Conservation (phyloP, 2,113 vertebrate species). For the Centropus bengalensis region DNA sequence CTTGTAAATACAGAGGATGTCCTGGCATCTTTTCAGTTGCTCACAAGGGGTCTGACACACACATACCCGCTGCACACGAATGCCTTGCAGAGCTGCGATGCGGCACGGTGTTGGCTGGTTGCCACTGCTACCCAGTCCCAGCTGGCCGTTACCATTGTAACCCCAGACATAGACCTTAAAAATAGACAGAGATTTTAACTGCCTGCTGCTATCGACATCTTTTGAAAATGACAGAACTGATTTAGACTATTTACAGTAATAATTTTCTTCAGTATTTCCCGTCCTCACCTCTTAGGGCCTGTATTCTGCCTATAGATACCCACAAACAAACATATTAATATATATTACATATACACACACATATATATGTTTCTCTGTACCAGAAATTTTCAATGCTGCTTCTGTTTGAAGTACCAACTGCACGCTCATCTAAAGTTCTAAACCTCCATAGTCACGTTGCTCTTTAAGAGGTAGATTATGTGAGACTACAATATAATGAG, state of each 20-base stretch:
- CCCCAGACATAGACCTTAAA: conserved; percentile 95
- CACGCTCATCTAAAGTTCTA: background rate
- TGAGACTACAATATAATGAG: background rate
- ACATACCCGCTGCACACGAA: conserved; percentile 88
- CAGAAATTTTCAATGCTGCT: background rate
- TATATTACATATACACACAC: fast-evolving
- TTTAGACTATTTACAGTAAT: background rate
- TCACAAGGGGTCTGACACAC: fast-evolving
- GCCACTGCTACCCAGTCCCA: conserved; percentile 92
- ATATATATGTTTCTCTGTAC: background rate
- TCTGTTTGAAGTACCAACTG: background rate
- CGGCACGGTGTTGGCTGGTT: conserved; percentile 95
- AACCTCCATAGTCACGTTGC: background rate
- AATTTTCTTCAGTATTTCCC: background rate
- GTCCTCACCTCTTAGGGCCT: background rate
- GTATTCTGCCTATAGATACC: background rate
- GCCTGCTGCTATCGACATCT: background rate
- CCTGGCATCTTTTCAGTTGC: background rate
- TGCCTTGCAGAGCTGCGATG: conserved; percentile 90
- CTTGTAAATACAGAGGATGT: background rate
- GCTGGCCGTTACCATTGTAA: conserved; percentile 97
- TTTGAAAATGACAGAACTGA: background rate
- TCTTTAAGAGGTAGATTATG: background rate
- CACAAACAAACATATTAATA: background rate
- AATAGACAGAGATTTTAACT: background rate